Percentiles rank a stretch among this genome's conserved stretches.
These are phyloP conservation scores for Albula goreensis DNA, from an alignment of 2,113 vertebrate species.

Conservation along the genomic window DNA sequence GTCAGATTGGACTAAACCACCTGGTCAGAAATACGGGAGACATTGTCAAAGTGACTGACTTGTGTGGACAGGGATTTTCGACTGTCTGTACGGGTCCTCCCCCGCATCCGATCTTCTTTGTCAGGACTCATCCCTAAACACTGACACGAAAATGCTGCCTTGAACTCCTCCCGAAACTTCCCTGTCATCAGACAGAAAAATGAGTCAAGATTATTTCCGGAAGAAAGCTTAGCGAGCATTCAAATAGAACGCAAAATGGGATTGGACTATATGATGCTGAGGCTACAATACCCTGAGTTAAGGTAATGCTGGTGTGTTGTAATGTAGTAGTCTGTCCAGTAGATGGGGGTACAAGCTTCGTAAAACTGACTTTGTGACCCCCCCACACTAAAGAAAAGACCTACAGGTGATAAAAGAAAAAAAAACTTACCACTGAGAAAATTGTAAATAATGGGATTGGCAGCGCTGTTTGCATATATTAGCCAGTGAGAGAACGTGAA, in stretches of 20 bases:
- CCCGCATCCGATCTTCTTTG: slow-evolving; percentile 67
- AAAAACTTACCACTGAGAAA: slow-evolving; percentile 91
- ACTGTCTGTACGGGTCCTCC: slow-evolving; percentile 80
- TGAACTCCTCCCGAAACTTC: slow-evolving; percentile 96
- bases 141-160: slow-evolving; percentile 89
- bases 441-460: slow-evolving; percentile 98
- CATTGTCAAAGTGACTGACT: slow-evolving; percentile 82
- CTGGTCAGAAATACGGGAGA: slow-evolving; percentile 86
- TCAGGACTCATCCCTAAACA: slow-evolving; percentile 64
- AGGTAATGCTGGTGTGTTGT: not conserved
- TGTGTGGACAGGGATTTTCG: slow-evolving; percentile 92
- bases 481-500: slow-evolving; percentile 98
- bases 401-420: not conserved
- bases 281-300: not conserved
- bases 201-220: not conserved
- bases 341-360: slow-evolving; percentile 46
- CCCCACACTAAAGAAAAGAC: not conserved
- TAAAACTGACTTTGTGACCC: not conserved
- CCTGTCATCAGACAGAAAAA: slow-evolving; percentile 64
- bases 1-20: slow-evolving; percentile 66
- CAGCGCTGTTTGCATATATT: slow-evolving; percentile 95
- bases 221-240: not conserved
- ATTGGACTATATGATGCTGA: not conserved
- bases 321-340: slow-evolving; percentile 39
- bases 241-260: not conserved